These are phyloP conservation scores for Lucilia sericata DNA, from an alignment of 1,140 invertebrate species.

Conservation along the genomic window DNA sequence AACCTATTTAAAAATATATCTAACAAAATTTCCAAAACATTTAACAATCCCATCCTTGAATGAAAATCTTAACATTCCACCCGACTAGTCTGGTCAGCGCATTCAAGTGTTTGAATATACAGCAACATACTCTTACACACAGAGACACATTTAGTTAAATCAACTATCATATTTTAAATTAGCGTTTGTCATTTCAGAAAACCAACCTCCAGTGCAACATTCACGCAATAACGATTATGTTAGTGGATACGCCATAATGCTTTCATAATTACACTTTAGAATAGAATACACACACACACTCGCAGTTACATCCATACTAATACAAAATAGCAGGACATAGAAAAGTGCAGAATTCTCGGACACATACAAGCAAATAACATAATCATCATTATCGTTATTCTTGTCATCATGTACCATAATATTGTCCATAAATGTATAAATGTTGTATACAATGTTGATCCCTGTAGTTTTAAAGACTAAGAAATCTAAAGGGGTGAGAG, in stretches of 20 bases:
- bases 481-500: too few species aligned
- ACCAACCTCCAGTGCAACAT: constrained; percentile 36
- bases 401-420: constrained; percentile 5
- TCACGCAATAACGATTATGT: constrained; percentile 63
- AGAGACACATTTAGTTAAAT: background rate
- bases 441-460: background rate
- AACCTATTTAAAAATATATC: too few species aligned
- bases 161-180: constrained; percentile 18
- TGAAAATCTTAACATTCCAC: background rate
- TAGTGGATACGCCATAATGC: constrained; percentile 63
- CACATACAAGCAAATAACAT: background rate
- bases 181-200: constrained; percentile 26
- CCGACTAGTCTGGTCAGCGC: constrained; percentile 5
- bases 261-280: constrained; percentile 63
- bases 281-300: background rate
- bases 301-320: background rate
- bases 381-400: constrained; percentile 23
- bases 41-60: too few species aligned
- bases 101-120: too few species aligned
- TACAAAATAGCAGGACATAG: background rate
- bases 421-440: background rate
- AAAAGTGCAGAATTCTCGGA: constrained; percentile 1
- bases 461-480: too few species aligned
- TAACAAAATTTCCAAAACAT: too few species aligned
- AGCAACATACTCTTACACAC: background rate